Evolutionary conservation across 2,797 vertebrate genomes (phyloP), one percentile per base, ranked within the genome.

Genomic region (Orientallactaga sibirica): DNA sequence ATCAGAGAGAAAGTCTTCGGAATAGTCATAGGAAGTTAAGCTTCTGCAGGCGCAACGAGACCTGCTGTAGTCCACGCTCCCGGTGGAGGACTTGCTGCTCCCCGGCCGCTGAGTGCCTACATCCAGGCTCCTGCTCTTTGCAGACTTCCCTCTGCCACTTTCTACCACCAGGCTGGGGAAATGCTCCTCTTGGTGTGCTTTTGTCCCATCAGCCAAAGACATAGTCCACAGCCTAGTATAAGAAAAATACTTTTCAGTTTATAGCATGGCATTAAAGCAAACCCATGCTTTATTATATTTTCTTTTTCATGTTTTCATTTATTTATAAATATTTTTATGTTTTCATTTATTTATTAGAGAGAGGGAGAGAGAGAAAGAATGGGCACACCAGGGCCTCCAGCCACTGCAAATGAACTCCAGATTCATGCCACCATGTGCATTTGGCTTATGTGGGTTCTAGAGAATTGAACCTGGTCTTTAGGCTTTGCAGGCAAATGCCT

Each of bases 1-100:
- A 1, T 37, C 96, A 14, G 94, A 96, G 74, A 85, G 3, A 64
- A 97, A 98, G 75, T 91, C 95, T 85, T 97, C 94, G 0, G 96
- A 95, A n/a, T 96, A 96, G 61, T 96, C 95, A 0, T 37, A 89
- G 8, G 97, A 95, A 7, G 25, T 41, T 41, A 81, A 66, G 33
- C 95, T 97, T 27, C 86, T 9, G 67, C 48, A 88, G 90, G 96
- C 97, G 25, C 95, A 81, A 79, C 61, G 95, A 0, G 95, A 95
- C 3, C 43, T 22, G 87, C 94, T 97, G 29, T 88, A 95, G 4
- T 95, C 95, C 19, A 92, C 85, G 18, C 92, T 93, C 92, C 68
- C 48, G 6, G 48, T 78, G 1, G 82, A 95, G 18, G 52, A 27
- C 3, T 22, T 12, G n/a, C 80, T 68, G 33, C 37, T 43, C 68